Evolutionary conservation across 2,113 vertebrate species (phyloP), one percentile per base, ranked within the genome.

Genomic region (Beaufortia kweichowensis): DNA sequence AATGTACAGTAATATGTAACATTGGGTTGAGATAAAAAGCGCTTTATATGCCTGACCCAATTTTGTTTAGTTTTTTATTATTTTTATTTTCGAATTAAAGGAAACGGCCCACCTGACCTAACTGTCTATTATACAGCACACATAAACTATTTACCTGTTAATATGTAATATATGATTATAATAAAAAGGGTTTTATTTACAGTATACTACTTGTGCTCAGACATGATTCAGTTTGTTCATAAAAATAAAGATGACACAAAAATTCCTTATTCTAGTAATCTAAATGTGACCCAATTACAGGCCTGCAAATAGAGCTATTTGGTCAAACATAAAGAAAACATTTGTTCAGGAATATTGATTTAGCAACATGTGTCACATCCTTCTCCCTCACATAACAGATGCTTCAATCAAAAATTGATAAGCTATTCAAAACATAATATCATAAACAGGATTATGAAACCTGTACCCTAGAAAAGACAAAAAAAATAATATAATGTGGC

Each of bases 381-480:
- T 62, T 59, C 43, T 75, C 23, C 7, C 56, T 61, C 68, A 62
- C 17, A 39, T 33, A 73, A 81, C n/a, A 67, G 19, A 12, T 6
- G 2, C 24, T 48, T 74, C 23, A 41, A 77, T 74, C 10, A 50
- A 17, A 50, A 19, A 43, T 19, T 28, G 15, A 59, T 60, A 5
- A 23, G 50, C 23, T 39, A 26, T n/a, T 66, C 9, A 28, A 24
- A 41, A 39, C 26, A 15, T 43, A 29, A 4, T 4, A 19, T 21
- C 26, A 46, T 67, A 31, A 59, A 24, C 12, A 19, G 31, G 29
- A 56, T 81, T 81, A 75, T 35, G 56, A 26, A 78, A 74, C 31
- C 28, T 68, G n/a, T 75, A 53, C 69, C 76, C 80, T 64, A 75
- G 33, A 78, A 61, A 70, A 17, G 50, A 6, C 8, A 70, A 10